Percentiles rank a stretch among this genome's conserved stretches.
These are phyloP conservation scores for Chymomyza costata DNA, from an alignment of 1,140 invertebrate species.

Conservation along the genomic window DNA sequence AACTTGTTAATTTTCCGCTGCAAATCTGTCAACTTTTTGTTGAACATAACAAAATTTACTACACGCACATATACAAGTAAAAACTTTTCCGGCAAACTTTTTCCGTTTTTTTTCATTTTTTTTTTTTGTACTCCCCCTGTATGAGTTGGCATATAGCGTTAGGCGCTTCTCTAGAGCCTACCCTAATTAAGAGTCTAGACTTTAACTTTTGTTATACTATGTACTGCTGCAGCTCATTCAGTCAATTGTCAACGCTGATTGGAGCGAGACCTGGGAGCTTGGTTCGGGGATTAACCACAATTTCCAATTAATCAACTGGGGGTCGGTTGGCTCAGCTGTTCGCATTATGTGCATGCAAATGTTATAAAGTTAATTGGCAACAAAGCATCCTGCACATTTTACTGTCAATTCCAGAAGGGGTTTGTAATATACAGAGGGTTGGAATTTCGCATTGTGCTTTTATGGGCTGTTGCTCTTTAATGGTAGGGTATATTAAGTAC, in stretches of 20 bases:
- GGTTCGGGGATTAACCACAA: constrained; percentile 62
- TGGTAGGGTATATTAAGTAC: constrained; percentile 5
- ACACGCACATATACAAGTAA: constrained; percentile 23
- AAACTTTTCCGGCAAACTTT: constrained; percentile 49
- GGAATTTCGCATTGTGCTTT: too few relatives aligned
- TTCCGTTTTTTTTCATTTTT: constrained; percentile 38
- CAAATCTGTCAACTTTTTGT: constrained; percentile 62
- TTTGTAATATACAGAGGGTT: too few relatives aligned
- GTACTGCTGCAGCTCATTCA: constrained; percentile 1
- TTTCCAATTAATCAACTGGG: constrained; percentile 68
- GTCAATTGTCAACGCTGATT: constrained; percentile 14
- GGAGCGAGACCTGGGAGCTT: too few relatives aligned
- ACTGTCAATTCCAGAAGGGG: constrained; percentile 29
- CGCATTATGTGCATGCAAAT: constrained; percentile 54
- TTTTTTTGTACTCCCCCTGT: constrained; percentile 40
- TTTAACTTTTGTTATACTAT: constrained; percentile 34
- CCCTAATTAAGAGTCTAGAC: constrained; percentile 70
- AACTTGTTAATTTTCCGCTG: constrained; percentile 72
- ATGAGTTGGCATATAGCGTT: constrained; percentile 34
- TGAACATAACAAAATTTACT: constrained; percentile 21
- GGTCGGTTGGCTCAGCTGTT: background rate
- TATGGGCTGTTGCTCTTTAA: too few relatives aligned
- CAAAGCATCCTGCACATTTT: constrained; percentile 28
- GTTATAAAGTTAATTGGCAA: constrained; percentile 71
- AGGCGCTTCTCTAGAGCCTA: constrained; percentile 36